Evolutionary conservation across 30 jellyfish, hydroid and myxozoan species (phyloP).

Genomic region (Haliclystus octoradiatus): DNA sequence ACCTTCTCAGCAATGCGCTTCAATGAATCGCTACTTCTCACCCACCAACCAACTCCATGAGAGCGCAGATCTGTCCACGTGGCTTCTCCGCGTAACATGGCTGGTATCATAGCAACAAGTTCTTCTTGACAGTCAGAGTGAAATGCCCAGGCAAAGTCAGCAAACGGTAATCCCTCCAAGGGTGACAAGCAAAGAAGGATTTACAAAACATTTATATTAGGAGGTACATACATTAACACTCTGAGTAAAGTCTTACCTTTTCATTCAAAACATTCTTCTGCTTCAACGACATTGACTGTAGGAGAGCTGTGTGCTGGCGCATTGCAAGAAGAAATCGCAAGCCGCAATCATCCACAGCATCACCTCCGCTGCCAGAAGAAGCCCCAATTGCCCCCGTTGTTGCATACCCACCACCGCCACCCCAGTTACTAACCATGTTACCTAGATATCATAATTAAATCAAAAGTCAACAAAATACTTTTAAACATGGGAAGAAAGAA

Average conservation of each 20-base stretch:
- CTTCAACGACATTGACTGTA: constrained; percentile 57
- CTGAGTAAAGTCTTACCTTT: constrained; percentile 38
- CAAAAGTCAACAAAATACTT: not conserved
- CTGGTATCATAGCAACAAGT: constrained; percentile 83
- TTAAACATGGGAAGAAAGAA: no score
- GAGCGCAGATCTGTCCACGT: constrained; percentile 77
- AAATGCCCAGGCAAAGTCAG: constrained; percentile 95
- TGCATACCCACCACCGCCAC: constrained; percentile 99
- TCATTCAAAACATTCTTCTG: constrained; percentile 57
- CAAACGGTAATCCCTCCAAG: constrained; percentile 70
- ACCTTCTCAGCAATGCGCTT: constrained; percentile 89
- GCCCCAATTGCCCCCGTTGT: constrained; percentile 97
- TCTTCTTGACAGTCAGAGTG: constrained; percentile 97
- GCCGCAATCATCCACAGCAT: constrained; percentile 94
- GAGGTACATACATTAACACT: not conserved
- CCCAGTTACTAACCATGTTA: constrained; percentile 63
- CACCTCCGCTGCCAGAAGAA: constrained; percentile 91
- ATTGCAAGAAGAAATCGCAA: constrained; percentile 73
- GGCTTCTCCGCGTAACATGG: constrained; percentile 83
- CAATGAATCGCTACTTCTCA: constrained; percentile 69
- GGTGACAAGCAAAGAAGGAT: not conserved
- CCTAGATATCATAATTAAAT: constrained; percentile 10
- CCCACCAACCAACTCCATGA: constrained; percentile 99
- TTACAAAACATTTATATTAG: not conserved
- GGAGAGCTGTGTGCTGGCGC: constrained; percentile 86